These are phyloP conservation scores for Tineola bisselliella DNA, from an alignment of 2,888 invertebrate genomes.

Conservation along the genomic window DNA sequence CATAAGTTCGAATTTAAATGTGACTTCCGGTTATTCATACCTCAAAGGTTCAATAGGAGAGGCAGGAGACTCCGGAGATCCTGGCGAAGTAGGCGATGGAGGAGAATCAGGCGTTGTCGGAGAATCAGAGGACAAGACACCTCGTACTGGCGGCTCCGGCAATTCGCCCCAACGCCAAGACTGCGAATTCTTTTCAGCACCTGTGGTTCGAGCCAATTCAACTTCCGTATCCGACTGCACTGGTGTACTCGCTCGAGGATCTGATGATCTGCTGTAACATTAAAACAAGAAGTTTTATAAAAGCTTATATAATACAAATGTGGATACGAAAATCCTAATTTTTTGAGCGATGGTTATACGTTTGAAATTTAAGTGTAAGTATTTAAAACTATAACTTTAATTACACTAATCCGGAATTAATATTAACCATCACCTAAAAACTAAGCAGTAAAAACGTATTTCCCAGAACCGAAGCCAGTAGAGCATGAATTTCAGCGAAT, in stretches of 20 bases:
- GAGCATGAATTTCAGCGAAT: no score
- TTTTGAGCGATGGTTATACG: no score
- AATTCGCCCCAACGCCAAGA: conserved; percentile 94
- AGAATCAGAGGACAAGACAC: conserved; percentile 22
- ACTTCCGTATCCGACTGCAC: conserved; percentile 95
- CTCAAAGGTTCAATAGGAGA: conserved; percentile 25
- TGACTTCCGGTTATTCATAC: no score
- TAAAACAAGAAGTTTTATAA: neutral
- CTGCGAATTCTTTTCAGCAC: conserved; percentile 65
- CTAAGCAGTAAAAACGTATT: no score
- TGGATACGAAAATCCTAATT: no score
- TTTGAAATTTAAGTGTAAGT: no score
- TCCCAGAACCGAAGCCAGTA: no score
- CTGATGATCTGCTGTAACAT: conserved; percentile 29
- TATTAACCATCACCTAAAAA: no score
- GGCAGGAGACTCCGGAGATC: conserved; percentile 28
- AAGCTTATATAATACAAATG: no score
- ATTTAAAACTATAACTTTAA: no score
- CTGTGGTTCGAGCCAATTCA: conserved; percentile 71
- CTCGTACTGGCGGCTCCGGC: conserved; percentile 66
- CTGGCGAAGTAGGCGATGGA: conserved; percentile 24
- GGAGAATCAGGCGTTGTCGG: conserved; percentile 23
- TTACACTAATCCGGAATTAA: no score
- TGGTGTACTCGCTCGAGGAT: conserved; percentile 81
- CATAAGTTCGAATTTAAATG: no score